Percentiles rank a stretch among this genome's conserved stretches.
These are phyloP conservation scores for Colistium nudipinnis DNA, from an alignment of 2,113 vertebrate species.

Conservation along the genomic window DNA sequence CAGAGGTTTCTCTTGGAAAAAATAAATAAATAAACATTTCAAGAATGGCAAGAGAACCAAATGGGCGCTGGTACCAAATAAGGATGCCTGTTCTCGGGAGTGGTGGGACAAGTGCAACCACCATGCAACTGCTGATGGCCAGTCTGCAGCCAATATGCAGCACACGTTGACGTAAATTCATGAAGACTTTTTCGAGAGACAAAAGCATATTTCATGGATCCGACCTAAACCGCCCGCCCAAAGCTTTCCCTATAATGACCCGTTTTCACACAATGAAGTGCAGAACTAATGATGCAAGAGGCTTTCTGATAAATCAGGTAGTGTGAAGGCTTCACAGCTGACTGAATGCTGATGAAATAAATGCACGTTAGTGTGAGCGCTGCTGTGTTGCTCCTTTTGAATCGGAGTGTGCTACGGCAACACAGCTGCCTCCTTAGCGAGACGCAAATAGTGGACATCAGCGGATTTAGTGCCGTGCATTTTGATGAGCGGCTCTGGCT, in stretches of 20 bases:
- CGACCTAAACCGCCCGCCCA: not conserved
- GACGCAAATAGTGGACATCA: constrained; percentile 36
- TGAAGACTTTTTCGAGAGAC: too few relatives aligned
- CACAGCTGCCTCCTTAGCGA: constrained; percentile 20
- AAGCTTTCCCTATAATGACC: not conserved
- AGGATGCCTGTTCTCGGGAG: not conserved
- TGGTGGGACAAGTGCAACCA: constrained; percentile 26
- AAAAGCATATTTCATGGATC: too few relatives aligned
- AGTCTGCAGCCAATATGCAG: not conserved
- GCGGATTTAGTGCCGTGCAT: constrained; percentile 47
- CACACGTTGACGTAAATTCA: constrained; percentile 11
- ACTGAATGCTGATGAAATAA: constrained; percentile 26
- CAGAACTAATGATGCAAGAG: constrained; percentile 1
- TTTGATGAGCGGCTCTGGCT: constrained; percentile 54
- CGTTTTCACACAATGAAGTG: not conserved
- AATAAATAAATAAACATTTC: not conserved
- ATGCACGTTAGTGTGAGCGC: not conserved
- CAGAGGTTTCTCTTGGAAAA: not conserved
- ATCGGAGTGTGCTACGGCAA: constrained; percentile 16
- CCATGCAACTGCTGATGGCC: constrained; percentile 8
- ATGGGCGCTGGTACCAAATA: constrained; percentile 9
- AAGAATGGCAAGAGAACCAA: constrained; percentile 19
- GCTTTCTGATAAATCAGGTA: not conserved
- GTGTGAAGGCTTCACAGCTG: not conserved
- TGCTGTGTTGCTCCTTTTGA: constrained; percentile 9